Percentiles rank a stretch among this genome's conserved stretches.
Conservation (phyloP, 2,888 invertebrate species). For the Patella caerulea region DNA sequence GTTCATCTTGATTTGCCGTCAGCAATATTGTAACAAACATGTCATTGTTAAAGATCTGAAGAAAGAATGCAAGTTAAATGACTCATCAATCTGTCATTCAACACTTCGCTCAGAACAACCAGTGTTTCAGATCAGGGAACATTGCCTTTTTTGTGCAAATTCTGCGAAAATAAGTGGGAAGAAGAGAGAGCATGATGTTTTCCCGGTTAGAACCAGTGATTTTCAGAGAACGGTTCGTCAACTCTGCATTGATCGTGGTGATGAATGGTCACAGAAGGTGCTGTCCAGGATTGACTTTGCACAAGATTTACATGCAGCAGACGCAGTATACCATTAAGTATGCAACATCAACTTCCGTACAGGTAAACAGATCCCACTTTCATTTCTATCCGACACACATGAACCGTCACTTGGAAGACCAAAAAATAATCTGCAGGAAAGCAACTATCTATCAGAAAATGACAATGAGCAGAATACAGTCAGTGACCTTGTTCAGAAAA, state of each 20-base stretch:
- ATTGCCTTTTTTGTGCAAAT: constrained; percentile 12
- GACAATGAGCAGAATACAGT: neutral
- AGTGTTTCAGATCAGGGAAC: neutral
- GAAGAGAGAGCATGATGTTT: neutral
- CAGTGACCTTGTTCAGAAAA: neutral
- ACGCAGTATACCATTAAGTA: constrained; percentile 3
- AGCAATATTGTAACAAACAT: constrained; percentile 6
- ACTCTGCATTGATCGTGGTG: neutral
- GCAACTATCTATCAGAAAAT: neutral
- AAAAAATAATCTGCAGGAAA: neutral
- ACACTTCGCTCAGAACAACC: neutral
- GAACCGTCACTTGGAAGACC: neutral
- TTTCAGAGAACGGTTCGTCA: neutral
- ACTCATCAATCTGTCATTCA: neutral
- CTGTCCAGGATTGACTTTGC: constrained; percentile 11
- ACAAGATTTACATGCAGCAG: neutral
- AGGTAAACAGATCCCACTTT: neutral
- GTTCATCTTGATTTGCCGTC: constrained; percentile 7
- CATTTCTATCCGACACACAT: too few relatives aligned
- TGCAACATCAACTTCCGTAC: constrained; percentile 13
- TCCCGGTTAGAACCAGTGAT: neutral
- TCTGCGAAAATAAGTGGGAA: neutral
- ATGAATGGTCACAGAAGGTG: neutral
- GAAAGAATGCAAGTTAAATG: neutral
- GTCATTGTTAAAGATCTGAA: neutral